Base-by-base conservation (phyloP, 2,797 vertebrate genomes). In the Catamblyrhynchus diadema region DNA sequence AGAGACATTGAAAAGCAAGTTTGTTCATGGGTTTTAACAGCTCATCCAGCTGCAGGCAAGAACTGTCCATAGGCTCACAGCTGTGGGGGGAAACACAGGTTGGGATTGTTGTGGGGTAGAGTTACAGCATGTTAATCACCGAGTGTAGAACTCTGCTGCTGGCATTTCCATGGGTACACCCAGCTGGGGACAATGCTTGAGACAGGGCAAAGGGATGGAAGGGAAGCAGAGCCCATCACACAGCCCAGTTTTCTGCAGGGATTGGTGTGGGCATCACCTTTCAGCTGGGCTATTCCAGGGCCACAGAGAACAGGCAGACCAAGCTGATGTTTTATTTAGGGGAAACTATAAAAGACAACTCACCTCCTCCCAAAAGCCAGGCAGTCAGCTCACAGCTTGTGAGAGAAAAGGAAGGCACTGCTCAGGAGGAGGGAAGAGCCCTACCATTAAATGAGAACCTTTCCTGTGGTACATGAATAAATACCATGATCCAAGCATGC, bases 121-220 rank as follows among this genome's bases (percentile, higher is more conserved):
- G 35, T 57, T 48, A 54, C 27, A 78, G 45, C 10, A 0, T 3
- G 48, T 27, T 50, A 7, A 30, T 42, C 24, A 8, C 67, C 7
- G 12, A 0, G 4, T n/a, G 53, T 11, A 44, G 66, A 28, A 23
- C 33, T 30, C 9, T 47, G 28, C 72, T 82, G 67, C 61, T 50
- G 3, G 10, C 6, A 6, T n/a, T 85, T 79, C n/a, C 53, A 13
- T 0, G 1, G 67, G 24, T 28, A 59, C 54, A 62, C 0, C 0
- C 50, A 47, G 59, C 41, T 37, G 67, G 37, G 24, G 54, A 25
- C 30, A 41, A 5, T 56, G 44, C 30, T 17, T 12, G 53, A 60
- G 71, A 8, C 0, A 12, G 28, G 28, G 48, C 53, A 37, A 17
- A 64, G 64, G 67, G 41, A 19, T 8, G 39, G 61, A 33, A 60